Base-by-base conservation (phyloP, 2,113 vertebrate species). In the Pomatorhinus ruficollis region DNA sequence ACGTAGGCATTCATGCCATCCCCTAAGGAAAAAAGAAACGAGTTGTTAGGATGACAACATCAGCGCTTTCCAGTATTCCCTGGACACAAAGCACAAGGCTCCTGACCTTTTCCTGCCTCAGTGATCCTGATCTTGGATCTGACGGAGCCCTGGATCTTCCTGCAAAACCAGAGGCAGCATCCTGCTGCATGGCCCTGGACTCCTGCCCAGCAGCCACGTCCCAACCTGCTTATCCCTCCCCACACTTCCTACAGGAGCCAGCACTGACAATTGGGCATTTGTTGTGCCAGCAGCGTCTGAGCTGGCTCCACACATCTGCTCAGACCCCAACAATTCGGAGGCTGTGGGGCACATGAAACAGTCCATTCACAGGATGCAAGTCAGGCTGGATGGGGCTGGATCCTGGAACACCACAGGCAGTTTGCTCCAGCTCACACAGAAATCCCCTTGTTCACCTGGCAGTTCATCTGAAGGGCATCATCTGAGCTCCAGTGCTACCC, bases 1-100 rank as follows among this genome's bases (percentile, higher is more conserved):
- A 99, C 99, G 2, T 99, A 99, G 1, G 99, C 99, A 27, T 99
- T 99, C 99, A 99, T 99, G 37, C 99, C 99, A 30, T 99, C 99
- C 50, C 99, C 99, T 99, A 37, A 0, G 9, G 81, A 76, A 94
- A 86, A 27, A 60, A 90, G 60, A 89, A 92, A 59, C 6, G 4
- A 90, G 17, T 33, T 17, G 2, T 44, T 37, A 64, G 28, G 2
- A 47, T 15, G 61, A 57, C 28, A 75, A 30, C 39, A 59, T 61
- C 54, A 33, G 57, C 45, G 15, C 40, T 35, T 37, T 9, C 56
- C 44, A 11, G 33, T 11, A 6, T 4, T 72, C 40, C 47, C 68
- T 9, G 35, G 56, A 42, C 2, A 42, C 77, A 65, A 87, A 87
- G 49, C 44, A 44, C 35, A 10, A n/a, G 22, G 65, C 37, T 87